These are phyloP conservation scores for Drosophila kuntzei DNA, from an alignment of 2,888 invertebrate species.

Conservation along the genomic window DNA sequence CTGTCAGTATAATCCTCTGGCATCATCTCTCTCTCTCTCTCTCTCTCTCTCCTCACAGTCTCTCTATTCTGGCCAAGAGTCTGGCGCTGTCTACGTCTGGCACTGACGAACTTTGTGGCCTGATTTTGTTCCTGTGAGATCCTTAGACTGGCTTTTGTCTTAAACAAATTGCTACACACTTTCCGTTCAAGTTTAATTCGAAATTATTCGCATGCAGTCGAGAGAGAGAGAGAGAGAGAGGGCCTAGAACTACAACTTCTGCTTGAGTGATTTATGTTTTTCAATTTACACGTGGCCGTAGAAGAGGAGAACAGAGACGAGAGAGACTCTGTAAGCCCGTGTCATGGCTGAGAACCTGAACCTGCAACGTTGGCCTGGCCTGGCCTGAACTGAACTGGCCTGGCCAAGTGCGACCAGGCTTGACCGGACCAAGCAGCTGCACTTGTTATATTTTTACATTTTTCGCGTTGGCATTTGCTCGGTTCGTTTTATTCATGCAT, in stretches of 20 bases:
- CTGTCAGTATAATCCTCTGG: conserved; percentile 28
- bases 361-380: conserved; percentile 13
- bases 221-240: no score
- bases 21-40: not conserved
- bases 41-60: conserved; percentile 7
- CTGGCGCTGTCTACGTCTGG: conserved; percentile 14
- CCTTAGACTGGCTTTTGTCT: conserved; percentile 71
- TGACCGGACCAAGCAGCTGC: conserved; percentile 43
- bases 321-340: conserved; percentile 32
- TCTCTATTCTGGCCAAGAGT: not conserved
- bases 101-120: conserved; percentile 58
- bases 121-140: conserved; percentile 22
- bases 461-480: conserved; percentile 42
- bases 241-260: conserved; percentile 62
- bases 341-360: conserved; percentile 49
- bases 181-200: conserved; percentile 75
- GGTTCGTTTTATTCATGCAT: conserved; percentile 69
- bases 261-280: conserved; percentile 84
- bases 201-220: conserved; percentile 72
- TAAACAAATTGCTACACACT: conserved; percentile 79
- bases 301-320: not conserved
- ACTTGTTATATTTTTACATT: conserved; percentile 25
- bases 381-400: no score
- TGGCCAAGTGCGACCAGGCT: conserved; percentile 43
- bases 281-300: conserved; percentile 72